Percentiles rank a stretch among this genome's conserved stretches.
Conservation (phyloP, 2,888 invertebrate genomes). For the Drepanosiphum platanoidis region DNA sequence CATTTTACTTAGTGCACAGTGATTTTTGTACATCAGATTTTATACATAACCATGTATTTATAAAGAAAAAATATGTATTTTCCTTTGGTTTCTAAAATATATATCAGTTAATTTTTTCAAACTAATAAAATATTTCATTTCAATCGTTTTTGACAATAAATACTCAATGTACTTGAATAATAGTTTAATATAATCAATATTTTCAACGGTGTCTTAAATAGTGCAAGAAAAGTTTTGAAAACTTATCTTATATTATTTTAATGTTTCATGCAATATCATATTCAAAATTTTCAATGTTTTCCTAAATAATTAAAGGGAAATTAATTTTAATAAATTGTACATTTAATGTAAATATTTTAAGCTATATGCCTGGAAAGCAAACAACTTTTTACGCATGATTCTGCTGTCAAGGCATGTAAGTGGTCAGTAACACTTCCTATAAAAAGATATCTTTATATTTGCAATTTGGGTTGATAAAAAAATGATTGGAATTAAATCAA, state of each 20-base stretch:
- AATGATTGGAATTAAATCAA: too few species aligned
- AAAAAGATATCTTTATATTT: background rate
- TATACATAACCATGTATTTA: too few species aligned
- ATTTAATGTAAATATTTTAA: slow-evolving; percentile 27
- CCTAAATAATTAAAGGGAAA: too few species aligned
- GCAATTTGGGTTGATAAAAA: background rate
- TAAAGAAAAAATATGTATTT: too few species aligned
- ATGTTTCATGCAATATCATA: background rate
- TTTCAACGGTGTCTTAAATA: background rate
- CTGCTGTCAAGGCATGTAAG: slow-evolving; percentile 40
- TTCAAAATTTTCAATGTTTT: too few species aligned
- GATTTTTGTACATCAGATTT: too few species aligned
- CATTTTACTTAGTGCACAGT: background rate
- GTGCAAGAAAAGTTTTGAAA: background rate
- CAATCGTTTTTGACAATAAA: too few species aligned
- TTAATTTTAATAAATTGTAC: background rate
- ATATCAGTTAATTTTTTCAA: too few species aligned
- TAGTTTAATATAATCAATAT: background rate
- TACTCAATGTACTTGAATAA: too few species aligned
- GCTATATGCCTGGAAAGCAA: slow-evolving; percentile 29
- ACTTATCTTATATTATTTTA: background rate
- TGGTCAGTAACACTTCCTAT: slow-evolving; percentile 8
- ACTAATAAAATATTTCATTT: too few species aligned
- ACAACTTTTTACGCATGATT: slow-evolving; percentile 41
- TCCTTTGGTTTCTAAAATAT: too few species aligned